Percentiles rank a stretch among this genome's conserved stretches.
Evolutionary conservation across 2,113 vertebrate species (phyloP).

Genomic region (Sylvia atricapilla): DNA sequence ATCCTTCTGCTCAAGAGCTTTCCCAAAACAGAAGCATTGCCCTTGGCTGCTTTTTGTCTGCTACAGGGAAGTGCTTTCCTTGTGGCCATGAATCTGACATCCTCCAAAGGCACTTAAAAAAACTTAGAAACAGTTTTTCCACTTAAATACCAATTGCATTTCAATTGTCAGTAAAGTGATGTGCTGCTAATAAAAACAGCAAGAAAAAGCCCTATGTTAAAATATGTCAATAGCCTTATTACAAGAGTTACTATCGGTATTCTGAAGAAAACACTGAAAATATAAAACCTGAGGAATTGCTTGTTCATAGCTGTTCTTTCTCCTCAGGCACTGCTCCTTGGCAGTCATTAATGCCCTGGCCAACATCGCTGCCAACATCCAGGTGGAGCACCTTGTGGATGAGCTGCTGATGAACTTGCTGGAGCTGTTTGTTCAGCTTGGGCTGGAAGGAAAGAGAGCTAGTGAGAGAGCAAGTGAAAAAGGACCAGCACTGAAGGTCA

Average conservation of each 20-base stretch:
- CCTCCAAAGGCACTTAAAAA: neutral
- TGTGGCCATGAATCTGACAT: neutral
- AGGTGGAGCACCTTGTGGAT: constrained; percentile 90
- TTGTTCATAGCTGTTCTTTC: neutral
- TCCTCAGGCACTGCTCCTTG: constrained; percentile 89
- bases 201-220: neutral
- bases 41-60: neutral
- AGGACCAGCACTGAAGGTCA: constrained; percentile 90
- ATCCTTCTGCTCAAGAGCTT: neutral
- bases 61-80: neutral
- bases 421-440: constrained; percentile 95
- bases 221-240: neutral
- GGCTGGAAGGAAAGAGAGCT: constrained; percentile 94
- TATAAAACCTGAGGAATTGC: neutral
- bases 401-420: constrained; percentile 94
- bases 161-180: neutral
- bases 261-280: neutral
- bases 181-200: neutral
- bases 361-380: constrained; percentile 95
- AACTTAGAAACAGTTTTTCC: neutral
- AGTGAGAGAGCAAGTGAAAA: constrained; percentile 96
- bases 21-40: neutral
- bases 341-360: constrained; percentile 96
- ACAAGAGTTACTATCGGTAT: neutral
- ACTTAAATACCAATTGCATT: neutral